Evolutionary conservation across 2,888 invertebrate genomes (phyloP).

Genomic region (Leptopterna dolabrata): DNA sequence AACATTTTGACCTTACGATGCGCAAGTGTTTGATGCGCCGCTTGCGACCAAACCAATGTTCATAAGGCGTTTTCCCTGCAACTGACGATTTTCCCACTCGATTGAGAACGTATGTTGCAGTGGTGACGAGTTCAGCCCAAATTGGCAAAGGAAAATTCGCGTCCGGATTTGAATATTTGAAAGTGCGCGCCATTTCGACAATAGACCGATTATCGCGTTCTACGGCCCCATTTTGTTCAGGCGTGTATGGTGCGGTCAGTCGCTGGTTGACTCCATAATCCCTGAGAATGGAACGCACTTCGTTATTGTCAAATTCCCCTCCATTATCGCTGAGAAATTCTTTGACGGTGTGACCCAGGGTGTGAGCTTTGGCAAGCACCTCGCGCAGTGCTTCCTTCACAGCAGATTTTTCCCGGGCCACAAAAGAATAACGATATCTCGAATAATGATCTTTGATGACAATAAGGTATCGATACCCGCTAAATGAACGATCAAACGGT

Average conservation of each 20-base stretch:
- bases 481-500: constrained; percentile 57
- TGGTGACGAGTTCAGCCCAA: constrained; percentile 49
- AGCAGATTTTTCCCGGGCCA: constrained; percentile 36
- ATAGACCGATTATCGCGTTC: constrained; percentile 60
- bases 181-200: too few relatives aligned
- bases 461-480: constrained; percentile 35
- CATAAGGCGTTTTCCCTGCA: too few relatives aligned
- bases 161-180: constrained; percentile 57
- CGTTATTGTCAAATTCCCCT: constrained; percentile 45
- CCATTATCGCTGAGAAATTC: constrained; percentile 48
- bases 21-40: constrained; percentile 49
- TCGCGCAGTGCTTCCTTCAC: constrained; percentile 3
- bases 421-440: not conserved
- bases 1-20: constrained; percentile 48
- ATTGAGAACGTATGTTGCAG: constrained; percentile 57
- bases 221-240: constrained; percentile 57
- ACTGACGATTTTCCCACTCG: constrained; percentile 60
- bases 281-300: constrained; percentile 56
- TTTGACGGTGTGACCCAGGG: constrained; percentile 3
- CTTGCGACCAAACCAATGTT: constrained; percentile 62
- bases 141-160: constrained; percentile 56
- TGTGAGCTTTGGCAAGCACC: constrained; percentile 10
- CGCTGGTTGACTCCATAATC: constrained; percentile 56
- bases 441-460: constrained; percentile 47
- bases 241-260: too few relatives aligned